Evolutionary conservation across 2,888 invertebrate genomes (phyloP), one percentile per base, ranked within the genome.

Genomic region (Sicus ferrugineus): DNA sequence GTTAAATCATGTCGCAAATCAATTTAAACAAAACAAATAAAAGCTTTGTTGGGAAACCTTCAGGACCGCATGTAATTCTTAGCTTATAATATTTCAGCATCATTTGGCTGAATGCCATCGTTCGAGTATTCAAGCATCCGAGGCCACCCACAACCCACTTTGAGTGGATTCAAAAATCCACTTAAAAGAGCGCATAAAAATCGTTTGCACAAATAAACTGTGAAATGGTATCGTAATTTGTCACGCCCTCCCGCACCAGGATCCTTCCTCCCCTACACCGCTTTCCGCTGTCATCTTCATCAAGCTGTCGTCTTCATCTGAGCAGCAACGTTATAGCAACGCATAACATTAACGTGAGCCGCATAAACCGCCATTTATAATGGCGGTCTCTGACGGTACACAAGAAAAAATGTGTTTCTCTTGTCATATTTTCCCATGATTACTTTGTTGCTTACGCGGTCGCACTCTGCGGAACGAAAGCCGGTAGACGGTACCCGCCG

Each of bases 191-290:
- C 46, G 52, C 72, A 42, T 67, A 52, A 68, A 64, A 74, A 71
- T 79, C 75, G 46, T 78, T 79, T 78, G 73, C 75, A 76, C 78
- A 81, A 81, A 81, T 79, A 81, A 79, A 67, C 28, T 79, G 80
- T 81, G 79, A 80, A 80, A 77, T 80, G 78, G 78, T 77, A 81
- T 79, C 78, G 80, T n/a, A 62, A 80, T 81, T 81, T 81, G 79
- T 79, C 75, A 76, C 50, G 54, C 23, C 54, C 23, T 28, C 26
- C 23, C 54, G 9, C 54, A 11, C 26, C 26, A 2, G 14, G 54
- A 65, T 52, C 61, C 67, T 21, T 69, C 11, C 26, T 42, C 16
- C 26, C 38, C 16, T 9, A 31, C 65, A 38, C n/a, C 54, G 31
- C 31, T 14, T 6, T 5, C 31, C 11, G 34, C 31, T 64, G 50